Base-by-base conservation (phyloP, 2,113 vertebrate genomes). In the Apistogramma diplotaenia region DNA sequence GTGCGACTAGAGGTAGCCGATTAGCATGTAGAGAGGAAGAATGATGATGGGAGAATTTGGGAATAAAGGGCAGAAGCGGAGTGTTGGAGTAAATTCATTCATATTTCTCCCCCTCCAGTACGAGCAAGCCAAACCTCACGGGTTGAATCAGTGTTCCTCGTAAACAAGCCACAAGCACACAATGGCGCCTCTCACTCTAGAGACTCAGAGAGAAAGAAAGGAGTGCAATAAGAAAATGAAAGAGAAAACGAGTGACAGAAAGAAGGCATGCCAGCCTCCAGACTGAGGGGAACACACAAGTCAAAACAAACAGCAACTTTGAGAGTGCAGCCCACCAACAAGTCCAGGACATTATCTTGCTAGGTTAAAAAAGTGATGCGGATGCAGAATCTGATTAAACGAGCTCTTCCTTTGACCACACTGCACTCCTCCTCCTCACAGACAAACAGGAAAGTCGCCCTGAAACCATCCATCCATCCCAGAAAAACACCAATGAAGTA, bases 141-240 rank as follows among this genome's bases (percentile, higher is more conserved):
- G 86, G 88, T 87, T 87, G 90, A 94, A 94, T 93, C 93, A 92
- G 84, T 80, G 89, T 89, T 93, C 89, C 92, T 91, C 87, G 81
- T 94, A 94, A 94, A 94, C 93, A 92, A 90, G 86, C 89, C 86
- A 53, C 90, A 93, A 93, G 87, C 81, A 93, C 93, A 92, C 89
- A 93, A 93, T 91, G 94, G 94, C 92, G 92, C 92, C 92, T 90
- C 65, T 76, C 59, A 90, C 85, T 87, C 88, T 80, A 80, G 76
- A 78, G 55, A 83, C 65, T 78, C 58, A 37, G 78, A 80, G 74
- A 79, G 76, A 87, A 72, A 82, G 82, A 81, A 86, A 60, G 65
- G 57, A 62, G 53, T 61, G 54, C 53, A 70, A 80, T 83, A 51
- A 85, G 80, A 82, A 83, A 87, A 87, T 70, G 51, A 74, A 82